These are phyloP conservation scores for Neolamprologus falcicula DNA, from an alignment of 2,113 vertebrate genomes.

Conservation along the genomic window DNA sequence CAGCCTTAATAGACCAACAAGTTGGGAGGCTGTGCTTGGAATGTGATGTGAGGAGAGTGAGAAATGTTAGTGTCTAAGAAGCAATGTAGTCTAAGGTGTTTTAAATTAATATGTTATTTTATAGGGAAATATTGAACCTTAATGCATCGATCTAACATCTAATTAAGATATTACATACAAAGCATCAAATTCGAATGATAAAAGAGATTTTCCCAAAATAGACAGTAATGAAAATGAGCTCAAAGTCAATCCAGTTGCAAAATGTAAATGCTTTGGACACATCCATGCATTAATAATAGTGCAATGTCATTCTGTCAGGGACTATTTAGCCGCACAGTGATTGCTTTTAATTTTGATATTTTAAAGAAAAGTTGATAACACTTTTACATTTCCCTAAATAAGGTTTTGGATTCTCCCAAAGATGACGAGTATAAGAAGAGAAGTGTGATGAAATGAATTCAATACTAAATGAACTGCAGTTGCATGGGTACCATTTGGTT, in stretches of 20 bases:
- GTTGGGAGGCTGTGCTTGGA: not conserved
- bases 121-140: not conserved
- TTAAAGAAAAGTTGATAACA: not conserved
- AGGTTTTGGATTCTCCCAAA: not conserved
- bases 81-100: not conserved
- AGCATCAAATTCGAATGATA: not conserved
- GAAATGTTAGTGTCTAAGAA: not conserved
- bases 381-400: not conserved
- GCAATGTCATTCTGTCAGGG: accelerated
- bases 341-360: not conserved
- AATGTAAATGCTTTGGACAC: not conserved
- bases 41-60: not conserved
- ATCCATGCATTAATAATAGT: not conserved
- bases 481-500: not conserved
- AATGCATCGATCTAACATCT: not conserved
- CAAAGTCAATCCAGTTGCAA: not conserved
- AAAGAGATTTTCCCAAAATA: not conserved
- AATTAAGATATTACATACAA: not conserved
- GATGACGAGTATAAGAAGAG: not conserved
- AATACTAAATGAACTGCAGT: not conserved
- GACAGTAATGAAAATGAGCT: not conserved
- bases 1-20: not conserved
- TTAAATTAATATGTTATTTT: not conserved
- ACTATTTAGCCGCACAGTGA: not conserved
- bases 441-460: not conserved